Base-by-base conservation (phyloP, 23 tunicate species). In the Aplidium turbinatum region DNA sequence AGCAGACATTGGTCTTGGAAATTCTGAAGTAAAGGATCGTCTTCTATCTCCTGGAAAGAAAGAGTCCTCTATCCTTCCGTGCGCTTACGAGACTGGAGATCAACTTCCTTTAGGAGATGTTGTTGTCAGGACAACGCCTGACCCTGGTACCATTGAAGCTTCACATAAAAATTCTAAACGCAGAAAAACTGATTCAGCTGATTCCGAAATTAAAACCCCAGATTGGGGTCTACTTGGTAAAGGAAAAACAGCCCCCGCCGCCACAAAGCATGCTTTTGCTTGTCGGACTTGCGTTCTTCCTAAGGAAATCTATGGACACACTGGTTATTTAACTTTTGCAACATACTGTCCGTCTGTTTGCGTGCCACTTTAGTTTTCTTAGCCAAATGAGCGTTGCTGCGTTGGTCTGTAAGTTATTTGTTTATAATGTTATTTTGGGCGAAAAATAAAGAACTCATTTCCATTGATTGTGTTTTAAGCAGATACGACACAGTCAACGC, bases 291-390 rank as follows among this genome's bases (percentile, higher is more conserved):
- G 97, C 61, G 47, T 73, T 4, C 33, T 62, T 32, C 86, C 97
- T 20, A 91, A 84, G 74, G 97, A 91, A 66, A 91, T 84, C 33
- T 93, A 93, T 62, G 98, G 98, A 18, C 98, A 93, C 51, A 93
- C 98, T 33, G 98, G 98, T 28, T 93, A 79, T 57, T 75, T 93
- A 42, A 85, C 92, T 31, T 93, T 93, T 81, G 98, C 98, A 1
- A 46, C 86, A 1, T 84, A 89, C 38, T 46, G 58, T 13, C 79
- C 79, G 3, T 31, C 21, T 55, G 47, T 73, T 4, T 35, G 72
- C 16, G 50, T 9, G 16, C 50, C 11, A 42, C n/a, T n/a, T n/a
- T n/a, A n/a, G n/a, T n/a, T n/a, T n/a, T n/a, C n/a, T n/a, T n/a
- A n/a, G n/a, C n/a, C n/a, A n/a, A n/a, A n/a, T n/a, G n/a, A n/a